Conservation (phyloP, 2,888 invertebrate species). For the Trimorus sp. region DNA sequence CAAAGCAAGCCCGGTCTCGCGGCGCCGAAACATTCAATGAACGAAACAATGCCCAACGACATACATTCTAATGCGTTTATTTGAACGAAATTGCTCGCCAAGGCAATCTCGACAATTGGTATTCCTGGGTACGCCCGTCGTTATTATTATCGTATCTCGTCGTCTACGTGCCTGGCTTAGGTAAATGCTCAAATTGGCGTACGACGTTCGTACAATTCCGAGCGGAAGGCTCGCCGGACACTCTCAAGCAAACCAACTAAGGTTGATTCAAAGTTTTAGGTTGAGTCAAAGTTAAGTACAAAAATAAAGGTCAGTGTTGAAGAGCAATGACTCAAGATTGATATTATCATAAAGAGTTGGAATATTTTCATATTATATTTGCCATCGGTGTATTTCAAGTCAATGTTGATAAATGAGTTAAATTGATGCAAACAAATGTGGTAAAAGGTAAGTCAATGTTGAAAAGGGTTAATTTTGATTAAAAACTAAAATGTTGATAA, state of each 20-base stretch:
- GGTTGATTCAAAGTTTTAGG: too few relatives aligned
- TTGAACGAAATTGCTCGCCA: conserved; percentile 25
- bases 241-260: conserved; percentile 33
- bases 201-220: conserved; percentile 44
- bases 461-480: too few relatives aligned
- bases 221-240: conserved; percentile 43
- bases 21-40: conserved; percentile 8
- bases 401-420: too few relatives aligned
- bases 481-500: too few relatives aligned
- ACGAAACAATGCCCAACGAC: background rate
- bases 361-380: too few relatives aligned
- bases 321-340: too few relatives aligned
- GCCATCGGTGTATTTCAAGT: too few relatives aligned
- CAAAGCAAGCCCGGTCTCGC: background rate
- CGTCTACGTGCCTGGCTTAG: conserved; percentile 47
- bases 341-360: too few relatives aligned
- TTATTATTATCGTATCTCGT: conserved; percentile 59
- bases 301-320: too few relatives aligned
- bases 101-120: conserved; percentile 41
- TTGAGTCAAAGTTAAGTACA: too few relatives aligned
- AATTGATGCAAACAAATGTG: too few relatives aligned
- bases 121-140: conserved; percentile 36
- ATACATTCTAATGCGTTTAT: conserved; percentile 25
- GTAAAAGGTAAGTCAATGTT: too few relatives aligned
- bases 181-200: conserved; percentile 48